A percentile compares a stretch with the other conserved stretches of the same genome.
These are phyloP conservation scores for Borostomias antarcticus DNA, from an alignment of 2,797 vertebrate genomes.

Conservation along the genomic window DNA sequence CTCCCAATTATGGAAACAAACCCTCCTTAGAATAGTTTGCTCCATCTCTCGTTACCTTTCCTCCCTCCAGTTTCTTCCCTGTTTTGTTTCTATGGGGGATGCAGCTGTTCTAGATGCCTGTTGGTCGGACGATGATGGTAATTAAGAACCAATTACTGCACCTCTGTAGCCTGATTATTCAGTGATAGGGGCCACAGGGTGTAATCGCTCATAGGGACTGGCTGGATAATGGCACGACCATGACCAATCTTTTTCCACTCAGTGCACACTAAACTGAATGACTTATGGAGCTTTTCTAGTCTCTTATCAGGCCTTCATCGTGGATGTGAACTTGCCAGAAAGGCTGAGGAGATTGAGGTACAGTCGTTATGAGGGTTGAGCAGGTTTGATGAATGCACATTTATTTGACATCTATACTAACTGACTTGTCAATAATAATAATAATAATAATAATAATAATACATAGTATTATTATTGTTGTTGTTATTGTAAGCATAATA, in stretches of 20 bases:
- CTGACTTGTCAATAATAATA: no score
- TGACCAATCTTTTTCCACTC: conserved; percentile 51
- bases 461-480: no score
- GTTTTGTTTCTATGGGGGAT: conserved; percentile 43
- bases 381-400: not conserved
- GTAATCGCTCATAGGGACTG: conserved; percentile 60
- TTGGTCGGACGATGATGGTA: conserved; percentile 67
- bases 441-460: no score
- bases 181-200: conserved; percentile 59
- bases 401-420: no score
- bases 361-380: not conserved
- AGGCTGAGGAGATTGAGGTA: not conserved
- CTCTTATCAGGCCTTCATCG: not conserved
- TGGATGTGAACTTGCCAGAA: not conserved
- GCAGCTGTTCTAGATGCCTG: conserved; percentile 70
- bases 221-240: conserved; percentile 59
- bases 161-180: conserved; percentile 68
- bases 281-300: not conserved
- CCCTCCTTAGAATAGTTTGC: no score
- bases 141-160: conserved; percentile 77
- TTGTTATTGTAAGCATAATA: no score
- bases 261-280: not conserved
- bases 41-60: no score
- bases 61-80: conserved; percentile 51
- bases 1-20: no score